Base-by-base conservation (phyloP, 2,113 vertebrate species). In the Vanacampus margaritifer region DNA sequence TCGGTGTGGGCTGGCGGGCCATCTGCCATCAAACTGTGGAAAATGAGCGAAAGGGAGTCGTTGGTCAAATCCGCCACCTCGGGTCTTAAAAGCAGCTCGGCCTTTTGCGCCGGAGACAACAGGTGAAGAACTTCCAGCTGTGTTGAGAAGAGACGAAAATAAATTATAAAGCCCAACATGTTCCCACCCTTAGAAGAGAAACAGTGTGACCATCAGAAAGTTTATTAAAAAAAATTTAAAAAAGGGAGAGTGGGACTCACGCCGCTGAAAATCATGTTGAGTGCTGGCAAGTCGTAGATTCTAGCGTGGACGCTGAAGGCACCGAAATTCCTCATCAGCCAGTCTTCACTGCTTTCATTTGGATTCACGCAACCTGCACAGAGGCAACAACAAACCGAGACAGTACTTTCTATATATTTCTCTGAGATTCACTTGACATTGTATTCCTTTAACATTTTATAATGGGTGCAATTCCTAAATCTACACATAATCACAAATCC, bases 281-380 rank as follows among this genome's bases (percentile, higher is more conserved):
- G 83, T 3, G 75, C 51, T 14, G 81, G 81, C 53, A 93, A 80
- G 79, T 93, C 91, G 53, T 71, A 74, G n/a, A 92, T 46, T 14
- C 78, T 64, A 48, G 88, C 92, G 83, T 87, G 48, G 35, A 60
- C 84, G 0, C 74, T 86, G 77, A 92, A 93, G 1, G 83, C 72
- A 13, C 91, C 92, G n/a, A 92, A 91, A 17, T 93, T 93, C 81
- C 85, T 92, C 56, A 87, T 61, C 46, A 92, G 26, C 92, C 91
- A 93, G 2, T 91, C 85, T 28, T 85, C 76, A 50, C 76, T 90
- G 84, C 65, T 80, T 46, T 86, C 75, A 1, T 65, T 24, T 24
- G 32, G 64, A 5, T 37, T 43, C 43, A 89, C 82, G 79, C 92
- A 93, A 28, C 91, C 90, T 91, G 45, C 1, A 65, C 35, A 62